Conservation (phyloP, 2,888 invertebrate species). For the Cerastis rubricosa region DNA sequence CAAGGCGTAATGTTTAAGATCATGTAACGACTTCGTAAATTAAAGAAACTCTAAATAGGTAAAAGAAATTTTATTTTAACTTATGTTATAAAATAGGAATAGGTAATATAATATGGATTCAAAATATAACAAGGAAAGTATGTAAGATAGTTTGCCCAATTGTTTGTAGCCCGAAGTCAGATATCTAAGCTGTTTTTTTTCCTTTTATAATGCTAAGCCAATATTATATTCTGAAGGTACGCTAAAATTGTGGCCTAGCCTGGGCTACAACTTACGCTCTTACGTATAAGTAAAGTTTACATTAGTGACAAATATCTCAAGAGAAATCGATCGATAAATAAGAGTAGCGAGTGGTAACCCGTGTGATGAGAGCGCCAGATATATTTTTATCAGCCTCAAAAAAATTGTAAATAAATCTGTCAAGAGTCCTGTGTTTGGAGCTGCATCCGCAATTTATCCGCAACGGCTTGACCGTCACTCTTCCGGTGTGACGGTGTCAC, state of each 20-base stretch:
- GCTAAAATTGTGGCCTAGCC: no score
- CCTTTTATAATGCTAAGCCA: no score
- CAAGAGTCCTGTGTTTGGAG: not conserved
- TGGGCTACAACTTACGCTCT: no score
- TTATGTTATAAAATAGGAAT: not conserved
- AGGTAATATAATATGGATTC: not conserved
- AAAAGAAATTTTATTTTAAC: not conserved
- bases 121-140: not conserved
- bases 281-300: no score
- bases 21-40: not conserved
- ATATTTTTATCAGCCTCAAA: not conserved
- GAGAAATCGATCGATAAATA: not conserved
- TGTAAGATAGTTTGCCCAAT: not conserved
- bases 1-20: no score
- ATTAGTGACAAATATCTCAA: no score
- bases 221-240: no score
- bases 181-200: no score
- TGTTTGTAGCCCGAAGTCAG: not conserved
- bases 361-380: not conserved
- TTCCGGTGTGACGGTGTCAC: no score
- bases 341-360: not conserved
- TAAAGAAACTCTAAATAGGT: not conserved
- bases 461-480: not conserved
- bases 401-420: not conserved
- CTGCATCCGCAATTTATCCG: not conserved